A percentile compares a stretch with the other conserved stretches of the same genome.
Evolutionary conservation across 2,113 vertebrate genomes (phyloP).

Genomic region (Hippocampus zosterae): DNA sequence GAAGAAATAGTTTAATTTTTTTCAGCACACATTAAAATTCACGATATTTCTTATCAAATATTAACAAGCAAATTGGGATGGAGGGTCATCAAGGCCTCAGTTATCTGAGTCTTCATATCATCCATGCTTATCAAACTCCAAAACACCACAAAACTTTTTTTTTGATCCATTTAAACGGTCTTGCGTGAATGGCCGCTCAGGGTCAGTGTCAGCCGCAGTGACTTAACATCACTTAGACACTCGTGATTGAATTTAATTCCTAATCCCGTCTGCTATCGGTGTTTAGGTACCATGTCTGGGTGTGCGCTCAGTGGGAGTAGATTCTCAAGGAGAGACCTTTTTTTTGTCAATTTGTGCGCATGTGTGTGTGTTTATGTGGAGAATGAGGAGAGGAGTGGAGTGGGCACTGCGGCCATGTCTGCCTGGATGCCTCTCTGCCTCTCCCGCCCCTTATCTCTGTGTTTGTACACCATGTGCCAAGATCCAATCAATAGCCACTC

Average conservation of each 20-base stretch:
- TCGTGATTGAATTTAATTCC: constrained; percentile 61
- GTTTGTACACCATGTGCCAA: constrained; percentile 77
- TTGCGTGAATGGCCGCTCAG: background rate
- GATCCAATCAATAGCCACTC: constrained; percentile 78
- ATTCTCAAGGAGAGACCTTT: constrained; percentile 31
- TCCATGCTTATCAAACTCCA: too few species aligned
- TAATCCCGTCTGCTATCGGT: constrained; percentile 61
- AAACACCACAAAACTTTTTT: background rate
- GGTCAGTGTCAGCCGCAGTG: constrained; percentile 48
- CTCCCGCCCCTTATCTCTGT: constrained; percentile 68
- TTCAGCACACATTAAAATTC: too few species aligned
- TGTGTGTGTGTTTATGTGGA: constrained; percentile 13
- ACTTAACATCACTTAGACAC: constrained; percentile 60
- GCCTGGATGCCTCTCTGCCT: constrained; percentile 56
- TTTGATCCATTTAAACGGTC: background rate
- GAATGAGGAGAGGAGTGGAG: constrained; percentile 41
- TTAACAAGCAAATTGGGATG: too few species aligned
- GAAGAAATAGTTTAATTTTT: too few species aligned
- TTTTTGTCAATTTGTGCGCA: background rate
- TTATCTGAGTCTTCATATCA: too few species aligned
- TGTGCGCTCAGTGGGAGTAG: constrained; percentile 49
- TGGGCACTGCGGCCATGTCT: constrained; percentile 64
- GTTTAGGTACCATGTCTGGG: constrained; percentile 59
- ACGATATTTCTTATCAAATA: too few species aligned
- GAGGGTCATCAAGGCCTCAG: too few species aligned